Evolutionary conservation across 2,888 invertebrate genomes (phyloP).

Genomic region (Plebejus argus): DNA sequence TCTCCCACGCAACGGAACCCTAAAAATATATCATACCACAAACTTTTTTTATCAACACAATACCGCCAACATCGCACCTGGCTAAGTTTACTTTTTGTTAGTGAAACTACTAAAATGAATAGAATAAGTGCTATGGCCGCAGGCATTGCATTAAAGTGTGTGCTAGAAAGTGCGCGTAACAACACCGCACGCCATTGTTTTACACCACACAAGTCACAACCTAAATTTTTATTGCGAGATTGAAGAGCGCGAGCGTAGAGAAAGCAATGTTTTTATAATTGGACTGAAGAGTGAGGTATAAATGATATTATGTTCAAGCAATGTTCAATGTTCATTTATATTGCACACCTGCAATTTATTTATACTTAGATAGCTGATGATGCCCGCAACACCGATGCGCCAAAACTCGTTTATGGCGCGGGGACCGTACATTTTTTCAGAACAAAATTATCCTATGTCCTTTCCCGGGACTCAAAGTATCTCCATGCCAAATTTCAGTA

Average conservation of each 20-base stretch:
- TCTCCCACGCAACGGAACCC: no score
- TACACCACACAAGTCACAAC: conserved; percentile 12
- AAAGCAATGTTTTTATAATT: neutral
- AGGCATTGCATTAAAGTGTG: conserved; percentile 11
- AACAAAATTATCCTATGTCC: no score
- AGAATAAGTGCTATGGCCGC: neutral
- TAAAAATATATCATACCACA: no score
- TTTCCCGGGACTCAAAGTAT: no score
- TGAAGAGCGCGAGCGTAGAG: neutral
- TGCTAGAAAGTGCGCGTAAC: conserved; percentile 9
- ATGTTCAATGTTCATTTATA: no score
- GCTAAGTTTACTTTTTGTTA: neutral
- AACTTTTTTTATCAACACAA: neutral
- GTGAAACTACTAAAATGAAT: conserved; percentile 9
- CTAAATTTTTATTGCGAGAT: neutral
- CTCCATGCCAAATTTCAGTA: no score
- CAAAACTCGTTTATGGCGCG: no score
- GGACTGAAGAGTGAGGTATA: neutral
- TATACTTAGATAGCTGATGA: no score
- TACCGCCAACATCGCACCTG: neutral
- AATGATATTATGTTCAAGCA: no score
- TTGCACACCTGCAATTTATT: no score
- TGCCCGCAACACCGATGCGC: no score
- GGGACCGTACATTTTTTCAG: no score
- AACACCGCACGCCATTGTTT: neutral